These are phyloP conservation scores for Palloptera scutellata DNA, from an alignment of 2,888 invertebrate genomes.

Conservation along the genomic window DNA sequence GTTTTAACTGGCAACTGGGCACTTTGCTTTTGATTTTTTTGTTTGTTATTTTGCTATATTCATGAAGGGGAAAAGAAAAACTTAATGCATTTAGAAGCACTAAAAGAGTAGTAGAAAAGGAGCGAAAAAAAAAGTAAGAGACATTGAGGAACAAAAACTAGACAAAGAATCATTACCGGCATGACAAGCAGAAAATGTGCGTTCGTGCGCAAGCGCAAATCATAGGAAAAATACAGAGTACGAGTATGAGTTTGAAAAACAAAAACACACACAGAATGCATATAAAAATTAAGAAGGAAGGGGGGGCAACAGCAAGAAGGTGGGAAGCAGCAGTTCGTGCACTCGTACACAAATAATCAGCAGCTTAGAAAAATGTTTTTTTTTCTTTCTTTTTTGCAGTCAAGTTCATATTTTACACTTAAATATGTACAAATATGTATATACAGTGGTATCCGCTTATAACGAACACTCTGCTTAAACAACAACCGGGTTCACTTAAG, in stretches of 20 bases:
- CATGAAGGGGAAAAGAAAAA: too few relatives aligned
- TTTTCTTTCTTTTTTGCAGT: background rate
- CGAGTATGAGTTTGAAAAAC: background rate
- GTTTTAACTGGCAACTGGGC: background rate
- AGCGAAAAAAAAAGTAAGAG: background rate
- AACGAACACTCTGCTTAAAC: background rate
- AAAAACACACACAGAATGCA: background rate
- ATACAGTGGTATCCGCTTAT: background rate
- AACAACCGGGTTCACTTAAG: too few relatives aligned
- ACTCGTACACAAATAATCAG: conserved; percentile 16
- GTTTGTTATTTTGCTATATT: too few relatives aligned
- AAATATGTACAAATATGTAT: background rate
- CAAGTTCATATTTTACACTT: background rate
- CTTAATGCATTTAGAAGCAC: too few relatives aligned
- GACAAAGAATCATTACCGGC: conserved; percentile 52
- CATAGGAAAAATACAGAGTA: conserved; percentile 35
- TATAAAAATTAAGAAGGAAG: background rate
- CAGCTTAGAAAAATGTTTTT: conserved; percentile 23
- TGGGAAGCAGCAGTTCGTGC: too few relatives aligned
- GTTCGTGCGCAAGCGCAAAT: conserved; percentile 41
- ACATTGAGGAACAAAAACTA: background rate
- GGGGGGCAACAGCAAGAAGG: background rate
- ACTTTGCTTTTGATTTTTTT: too few relatives aligned
- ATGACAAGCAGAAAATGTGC: conserved; percentile 59
- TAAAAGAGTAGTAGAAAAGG: background rate